These are phyloP conservation scores for Hypolimnas misippus DNA, from an alignment of 2,888 invertebrate species.

Conservation along the genomic window DNA sequence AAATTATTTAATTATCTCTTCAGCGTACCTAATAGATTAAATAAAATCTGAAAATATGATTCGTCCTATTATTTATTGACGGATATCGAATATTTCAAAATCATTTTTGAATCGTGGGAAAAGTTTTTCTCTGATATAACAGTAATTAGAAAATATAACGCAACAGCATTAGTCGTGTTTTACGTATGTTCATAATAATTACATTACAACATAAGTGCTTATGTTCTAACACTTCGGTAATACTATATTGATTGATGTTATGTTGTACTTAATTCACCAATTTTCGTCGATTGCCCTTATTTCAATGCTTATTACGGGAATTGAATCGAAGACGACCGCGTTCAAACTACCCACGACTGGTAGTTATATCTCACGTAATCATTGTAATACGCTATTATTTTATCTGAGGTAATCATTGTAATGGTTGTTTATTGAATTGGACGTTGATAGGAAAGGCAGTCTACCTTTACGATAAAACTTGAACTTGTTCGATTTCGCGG, in stretches of 20 bases:
- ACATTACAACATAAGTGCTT: not conserved
- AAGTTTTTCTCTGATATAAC: not conserved
- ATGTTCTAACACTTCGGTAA: not conserved
- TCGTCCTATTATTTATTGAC: not conserved
- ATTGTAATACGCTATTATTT: constrained; percentile 25
- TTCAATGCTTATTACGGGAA: constrained; percentile 19
- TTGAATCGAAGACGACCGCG: constrained; percentile 19
- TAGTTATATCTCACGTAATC: constrained; percentile 28
- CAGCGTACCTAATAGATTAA: not conserved
- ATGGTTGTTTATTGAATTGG: constrained; percentile 33
- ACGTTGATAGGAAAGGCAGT: constrained; percentile 24
- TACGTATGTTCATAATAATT: constrained; percentile 2
- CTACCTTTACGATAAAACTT: constrained; percentile 11
- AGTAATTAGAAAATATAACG: not conserved
- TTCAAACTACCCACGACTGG: constrained; percentile 16
- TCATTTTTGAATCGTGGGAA: not conserved
- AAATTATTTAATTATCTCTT: not conserved
- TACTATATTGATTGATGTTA: not conserved
- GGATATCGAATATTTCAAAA: not conserved
- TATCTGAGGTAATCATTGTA: constrained; percentile 29
- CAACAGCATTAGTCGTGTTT: not conserved
- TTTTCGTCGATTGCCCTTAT: constrained; percentile 15
- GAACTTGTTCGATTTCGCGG: constrained; percentile 25
- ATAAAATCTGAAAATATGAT: not conserved
- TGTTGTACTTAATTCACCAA: constrained; percentile 1